These are phyloP conservation scores for Xenopus tropicalis DNA, from an alignment of 2,113 vertebrate genomes.

Conservation along the genomic window DNA sequence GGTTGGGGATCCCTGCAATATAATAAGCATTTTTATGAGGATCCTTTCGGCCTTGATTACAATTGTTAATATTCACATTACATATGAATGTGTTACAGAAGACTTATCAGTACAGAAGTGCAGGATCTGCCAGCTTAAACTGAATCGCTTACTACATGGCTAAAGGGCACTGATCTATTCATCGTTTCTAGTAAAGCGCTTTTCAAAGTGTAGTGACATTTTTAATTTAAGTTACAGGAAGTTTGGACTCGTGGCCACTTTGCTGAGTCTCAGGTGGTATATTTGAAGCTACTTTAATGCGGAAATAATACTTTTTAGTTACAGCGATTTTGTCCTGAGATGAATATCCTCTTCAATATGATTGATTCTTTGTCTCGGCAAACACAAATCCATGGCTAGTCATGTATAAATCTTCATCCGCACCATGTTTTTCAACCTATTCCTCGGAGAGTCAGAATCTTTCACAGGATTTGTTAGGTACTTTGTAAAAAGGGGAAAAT, in stretches of 20 bases:
- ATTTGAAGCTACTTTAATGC: not conserved
- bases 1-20: too few species aligned
- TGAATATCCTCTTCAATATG: constrained; percentile 35
- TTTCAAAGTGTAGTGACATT: not conserved
- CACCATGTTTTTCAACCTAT: constrained; percentile 32
- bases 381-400: constrained; percentile 27
- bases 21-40: too few species aligned
- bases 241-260: not conserved
- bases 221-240: not conserved
- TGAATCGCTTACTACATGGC: not conserved
- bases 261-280: not conserved
- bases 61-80: too few species aligned
- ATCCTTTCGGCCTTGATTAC: too few species aligned
- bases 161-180: not conserved
- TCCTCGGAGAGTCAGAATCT: constrained; percentile 18
- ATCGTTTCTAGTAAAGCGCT: not conserved
- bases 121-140: not conserved
- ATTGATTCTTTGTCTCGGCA: constrained; percentile 32
- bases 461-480: constrained; percentile 15
- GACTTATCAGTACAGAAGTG: too few species aligned
- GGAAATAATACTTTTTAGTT: constrained; percentile 20
- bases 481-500: constrained; percentile 1
- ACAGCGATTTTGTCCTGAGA: constrained; percentile 7
- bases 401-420: constrained; percentile 37
- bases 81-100: too few species aligned